These are phyloP conservation scores for Aleiodes alternator DNA, from an alignment of 2,888 invertebrate species.

Conservation along the genomic window DNA sequence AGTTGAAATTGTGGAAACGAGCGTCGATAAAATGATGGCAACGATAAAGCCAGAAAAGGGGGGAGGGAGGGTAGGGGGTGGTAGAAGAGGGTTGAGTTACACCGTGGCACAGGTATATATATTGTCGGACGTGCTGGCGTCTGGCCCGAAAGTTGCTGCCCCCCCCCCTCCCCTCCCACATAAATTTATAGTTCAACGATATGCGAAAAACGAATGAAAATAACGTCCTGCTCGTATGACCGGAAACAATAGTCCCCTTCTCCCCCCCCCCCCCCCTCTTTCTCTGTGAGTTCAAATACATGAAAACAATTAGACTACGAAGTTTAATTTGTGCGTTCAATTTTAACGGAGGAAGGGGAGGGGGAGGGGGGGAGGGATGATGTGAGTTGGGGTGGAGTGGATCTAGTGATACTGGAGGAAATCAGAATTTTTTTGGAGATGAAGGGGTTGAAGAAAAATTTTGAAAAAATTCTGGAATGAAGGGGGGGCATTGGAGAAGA, in stretches of 20 bases:
- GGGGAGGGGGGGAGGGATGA: too few species aligned
- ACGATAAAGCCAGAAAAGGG: slow-evolving; percentile 24
- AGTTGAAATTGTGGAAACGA: slow-evolving; percentile 39
- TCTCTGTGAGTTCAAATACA: slow-evolving; percentile 3
- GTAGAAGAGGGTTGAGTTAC: slow-evolving; percentile 20
- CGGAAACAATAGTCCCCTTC: slow-evolving; percentile 9
- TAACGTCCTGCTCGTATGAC: slow-evolving; percentile 20
- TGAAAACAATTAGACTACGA: slow-evolving; percentile 19
- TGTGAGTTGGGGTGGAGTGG: too few species aligned
- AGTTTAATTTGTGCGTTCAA: slow-evolving; percentile 13
- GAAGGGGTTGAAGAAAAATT: too few species aligned
- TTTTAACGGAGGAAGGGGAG: not conserved
- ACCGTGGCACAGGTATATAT: slow-evolving; percentile 19
- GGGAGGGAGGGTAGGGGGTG: too few species aligned
- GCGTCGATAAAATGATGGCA: slow-evolving; percentile 40
- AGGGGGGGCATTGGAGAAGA: too few species aligned
- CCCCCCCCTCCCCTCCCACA: not conserved
- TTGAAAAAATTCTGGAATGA: too few species aligned
- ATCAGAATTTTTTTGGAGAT: too few species aligned
- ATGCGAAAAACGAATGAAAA: slow-evolving; percentile 32
- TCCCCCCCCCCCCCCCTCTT: too few species aligned
- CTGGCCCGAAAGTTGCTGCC: slow-evolving; percentile 12
- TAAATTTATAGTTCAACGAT: slow-evolving; percentile 34
- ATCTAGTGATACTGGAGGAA: too few species aligned
- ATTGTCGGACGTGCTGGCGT: slow-evolving; percentile 33